A percentile compares a stretch with the other conserved stretches of the same genome.
These are phyloP conservation scores for Ethmia dodecea DNA, from an alignment of 2,888 invertebrate genomes.

Conservation along the genomic window DNA sequence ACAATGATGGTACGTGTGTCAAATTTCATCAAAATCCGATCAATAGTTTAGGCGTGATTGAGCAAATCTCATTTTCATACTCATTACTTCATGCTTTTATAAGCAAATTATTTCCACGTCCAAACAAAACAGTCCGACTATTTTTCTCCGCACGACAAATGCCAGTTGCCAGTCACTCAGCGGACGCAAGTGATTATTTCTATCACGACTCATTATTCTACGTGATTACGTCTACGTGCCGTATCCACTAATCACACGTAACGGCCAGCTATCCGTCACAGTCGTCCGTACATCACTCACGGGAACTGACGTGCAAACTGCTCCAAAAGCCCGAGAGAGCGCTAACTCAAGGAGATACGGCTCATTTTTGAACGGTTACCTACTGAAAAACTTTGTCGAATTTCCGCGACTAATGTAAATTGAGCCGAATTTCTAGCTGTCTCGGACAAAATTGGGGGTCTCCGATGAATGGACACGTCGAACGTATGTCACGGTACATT, in stretches of 20 bases:
- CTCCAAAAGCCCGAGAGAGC: constrained; percentile 4
- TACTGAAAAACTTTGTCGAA: constrained; percentile 32
- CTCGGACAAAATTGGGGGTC: constrained; percentile 24
- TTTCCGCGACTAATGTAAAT: constrained; percentile 31
- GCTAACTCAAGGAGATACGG: constrained; percentile 21
- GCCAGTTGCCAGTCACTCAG: constrained; percentile 25
- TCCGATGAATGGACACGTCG: constrained; percentile 32
- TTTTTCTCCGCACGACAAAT: constrained; percentile 16
- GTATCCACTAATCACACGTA: constrained; percentile 65
- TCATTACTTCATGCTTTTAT: no score
- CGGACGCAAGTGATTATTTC: constrained; percentile 25
- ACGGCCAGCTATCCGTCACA: constrained; percentile 55
- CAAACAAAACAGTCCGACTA: no score
- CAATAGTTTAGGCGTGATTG: no score
- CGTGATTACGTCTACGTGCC: constrained; percentile 53
- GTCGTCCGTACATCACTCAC: constrained; percentile 60
- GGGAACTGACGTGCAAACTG: constrained; percentile 31
- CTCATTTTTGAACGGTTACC: constrained; percentile 23
- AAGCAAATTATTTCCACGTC: no score
- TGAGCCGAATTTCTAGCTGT: constrained; percentile 28
- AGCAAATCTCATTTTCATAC: no score
- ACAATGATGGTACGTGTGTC: no score
- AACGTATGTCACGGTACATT: constrained; percentile 69
- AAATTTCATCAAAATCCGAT: no score
- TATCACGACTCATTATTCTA: constrained; percentile 57